phyloP scores from a whole-genome alignment of 2,113 vertebrate species.

The Capreolus pygargus region DNA sequence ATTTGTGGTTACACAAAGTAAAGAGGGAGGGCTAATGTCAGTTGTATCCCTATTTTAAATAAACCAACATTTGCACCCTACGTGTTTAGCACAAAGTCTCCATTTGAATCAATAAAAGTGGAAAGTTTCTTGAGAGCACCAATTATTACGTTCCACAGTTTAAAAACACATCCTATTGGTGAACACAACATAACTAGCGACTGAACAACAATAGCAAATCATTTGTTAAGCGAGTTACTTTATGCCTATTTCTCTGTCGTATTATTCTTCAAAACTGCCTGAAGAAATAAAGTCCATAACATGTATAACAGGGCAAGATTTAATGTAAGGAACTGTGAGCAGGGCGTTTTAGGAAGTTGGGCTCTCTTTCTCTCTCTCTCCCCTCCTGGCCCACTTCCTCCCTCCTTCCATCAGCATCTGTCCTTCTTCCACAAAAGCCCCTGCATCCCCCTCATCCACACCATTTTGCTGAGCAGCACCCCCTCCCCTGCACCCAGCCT shows the following conservation, averaged over 20 bases:
- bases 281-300: not conserved
- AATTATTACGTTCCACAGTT: not conserved
- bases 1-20: not conserved
- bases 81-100: not conserved
- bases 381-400: not conserved
- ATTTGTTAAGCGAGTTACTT: not conserved
- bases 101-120: not conserved
- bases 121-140: not conserved
- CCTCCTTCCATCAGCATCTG: rapidly evolving
- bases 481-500: not conserved
- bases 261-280: not conserved
- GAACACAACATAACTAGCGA: not conserved
- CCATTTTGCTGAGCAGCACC: not conserved
- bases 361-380: not conserved
- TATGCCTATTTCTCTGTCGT: not conserved
- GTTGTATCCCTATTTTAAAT: not conserved
- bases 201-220: not conserved
- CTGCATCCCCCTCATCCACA: rapidly evolving
- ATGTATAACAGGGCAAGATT: not conserved
- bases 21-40: not conserved
- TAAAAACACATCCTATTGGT: not conserved
- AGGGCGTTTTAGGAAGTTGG: not conserved
- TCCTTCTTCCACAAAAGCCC: not conserved
- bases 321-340: not conserved
- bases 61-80: not conserved